Percentiles rank a stretch among this genome's conserved stretches.
phyloP scores from a whole-genome alignment of 2,113 vertebrate genomes.

The Erythrocercus mccallii region DNA sequence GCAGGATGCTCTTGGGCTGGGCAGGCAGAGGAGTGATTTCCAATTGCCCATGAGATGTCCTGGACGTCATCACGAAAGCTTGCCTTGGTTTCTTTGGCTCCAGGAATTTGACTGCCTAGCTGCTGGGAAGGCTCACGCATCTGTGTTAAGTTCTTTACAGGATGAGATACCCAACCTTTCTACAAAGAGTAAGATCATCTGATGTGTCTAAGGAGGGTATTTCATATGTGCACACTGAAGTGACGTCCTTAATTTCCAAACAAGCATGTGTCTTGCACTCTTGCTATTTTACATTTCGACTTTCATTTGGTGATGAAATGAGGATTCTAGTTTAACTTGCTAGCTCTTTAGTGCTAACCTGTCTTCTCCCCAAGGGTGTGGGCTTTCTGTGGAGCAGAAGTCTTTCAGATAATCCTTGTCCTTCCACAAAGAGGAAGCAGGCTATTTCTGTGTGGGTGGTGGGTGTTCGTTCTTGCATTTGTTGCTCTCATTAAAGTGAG shows the following conservation, averaged over 20 bases:
- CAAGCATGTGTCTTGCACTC: not conserved
- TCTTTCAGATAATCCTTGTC: not conserved
- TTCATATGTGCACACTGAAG: not conserved
- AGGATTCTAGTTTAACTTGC: not conserved
- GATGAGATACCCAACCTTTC: not conserved
- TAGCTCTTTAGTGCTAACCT: not conserved
- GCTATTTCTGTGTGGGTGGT: not conserved
- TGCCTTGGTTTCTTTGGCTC: constrained; percentile 44
- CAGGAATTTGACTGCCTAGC: not conserved
- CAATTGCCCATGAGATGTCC: not conserved
- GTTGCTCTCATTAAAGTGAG: not conserved
- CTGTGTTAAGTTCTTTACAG: not conserved
- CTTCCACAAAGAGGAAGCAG: not conserved
- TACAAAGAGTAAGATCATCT: not conserved
- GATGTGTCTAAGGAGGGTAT: not conserved
- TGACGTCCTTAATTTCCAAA: not conserved
- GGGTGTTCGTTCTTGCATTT: not conserved
- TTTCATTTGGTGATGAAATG: not conserved
- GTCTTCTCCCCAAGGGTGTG: not conserved
- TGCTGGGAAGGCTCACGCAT: constrained; percentile 3
- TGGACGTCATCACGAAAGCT: not conserved
- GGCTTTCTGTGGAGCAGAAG: not conserved
- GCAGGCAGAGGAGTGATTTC: not conserved
- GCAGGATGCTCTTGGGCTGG: not conserved
- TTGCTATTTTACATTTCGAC: not conserved